phyloP scores from a whole-genome alignment of 1,140 invertebrate genomes.

The Drosophila aff. region DNA sequence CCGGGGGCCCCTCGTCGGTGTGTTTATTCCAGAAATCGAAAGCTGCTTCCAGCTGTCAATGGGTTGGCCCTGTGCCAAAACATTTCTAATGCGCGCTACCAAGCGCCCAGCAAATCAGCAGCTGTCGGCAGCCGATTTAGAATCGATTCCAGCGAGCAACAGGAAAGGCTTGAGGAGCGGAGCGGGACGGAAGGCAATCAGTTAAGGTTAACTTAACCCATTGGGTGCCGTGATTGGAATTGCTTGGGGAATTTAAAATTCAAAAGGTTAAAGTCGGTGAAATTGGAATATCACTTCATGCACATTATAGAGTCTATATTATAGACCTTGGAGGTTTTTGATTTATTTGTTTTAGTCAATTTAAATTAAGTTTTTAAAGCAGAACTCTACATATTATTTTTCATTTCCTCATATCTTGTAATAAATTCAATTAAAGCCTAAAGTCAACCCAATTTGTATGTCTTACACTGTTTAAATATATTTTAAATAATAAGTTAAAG shows the following conservation, averaged over 20 bases:
- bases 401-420: no score
- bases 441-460: no score
- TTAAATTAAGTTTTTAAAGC: no score
- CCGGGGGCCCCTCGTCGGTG: not conserved
- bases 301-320: no score
- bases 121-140: constrained; percentile 22
- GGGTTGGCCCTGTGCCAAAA: constrained; percentile 69
- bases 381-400: no score
- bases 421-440: not conserved
- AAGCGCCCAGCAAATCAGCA: constrained; percentile 64
- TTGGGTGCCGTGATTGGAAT: not conserved
- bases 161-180: constrained; percentile 14
- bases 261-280: no score
- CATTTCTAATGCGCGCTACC: constrained; percentile 61
- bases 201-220: constrained; percentile 16
- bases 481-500: no score
- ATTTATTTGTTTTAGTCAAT: no score
- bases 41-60: constrained; percentile 68
- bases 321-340: no score
- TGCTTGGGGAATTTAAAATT: not conserved
- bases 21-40: constrained; percentile 61
- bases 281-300: not conserved
- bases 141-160: constrained; percentile 40
- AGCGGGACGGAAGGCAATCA: constrained; percentile 35
- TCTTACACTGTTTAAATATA: no score